Base-by-base conservation (phyloP, 2,888 invertebrate genomes). In the Pammene aurita region DNA sequence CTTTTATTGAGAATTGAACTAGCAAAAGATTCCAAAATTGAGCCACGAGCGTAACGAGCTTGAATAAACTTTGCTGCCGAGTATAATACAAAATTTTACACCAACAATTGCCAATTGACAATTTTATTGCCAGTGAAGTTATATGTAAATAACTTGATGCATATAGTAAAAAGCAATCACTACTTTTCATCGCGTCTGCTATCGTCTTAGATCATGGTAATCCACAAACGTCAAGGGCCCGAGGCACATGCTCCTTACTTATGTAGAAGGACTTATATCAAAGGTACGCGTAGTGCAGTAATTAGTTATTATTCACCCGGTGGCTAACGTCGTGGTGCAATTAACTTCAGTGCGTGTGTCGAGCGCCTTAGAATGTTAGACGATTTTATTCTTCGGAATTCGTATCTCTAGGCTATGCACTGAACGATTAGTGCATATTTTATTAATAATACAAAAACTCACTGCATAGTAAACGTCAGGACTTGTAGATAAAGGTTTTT, bases 251-350 rank as follows among this genome's bases (percentile, higher is more conserved):
- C 46, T n/a, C 14, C 46, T 46, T 14, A 46, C 13, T 11, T 7
- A 6, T 7, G 7, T 0, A 26, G 11, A 52, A 52, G 34, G 13
- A n/a, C 54, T 35, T 54, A 54, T 34, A 34, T 54, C 54, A 13
- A 13, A 44, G 26, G 58, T 44, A 46, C 26, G 58, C 44, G 44
- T 44, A 44, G 58, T 46, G 34, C 26, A 58, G 58, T 58, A 58
- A 58, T 58, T 58, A 58, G 44, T 58, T 58, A 58, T 58, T 58
- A n/a, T 42, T 58, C 44, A 58, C 58, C 58, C 56, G 10, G 44
- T 26, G 58, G 58, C 44, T 5, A 58, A 34, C 44, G 38, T 5
- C 38, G 26, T 26, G 44, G 26, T n/a, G 58, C 58, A 58, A 58
- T 58, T 44, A 44, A 58, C 58, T 58, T 44, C 58, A 58, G 26